Conservation (phyloP, 2,113 vertebrate genomes). For the Rhea pennata region DNA sequence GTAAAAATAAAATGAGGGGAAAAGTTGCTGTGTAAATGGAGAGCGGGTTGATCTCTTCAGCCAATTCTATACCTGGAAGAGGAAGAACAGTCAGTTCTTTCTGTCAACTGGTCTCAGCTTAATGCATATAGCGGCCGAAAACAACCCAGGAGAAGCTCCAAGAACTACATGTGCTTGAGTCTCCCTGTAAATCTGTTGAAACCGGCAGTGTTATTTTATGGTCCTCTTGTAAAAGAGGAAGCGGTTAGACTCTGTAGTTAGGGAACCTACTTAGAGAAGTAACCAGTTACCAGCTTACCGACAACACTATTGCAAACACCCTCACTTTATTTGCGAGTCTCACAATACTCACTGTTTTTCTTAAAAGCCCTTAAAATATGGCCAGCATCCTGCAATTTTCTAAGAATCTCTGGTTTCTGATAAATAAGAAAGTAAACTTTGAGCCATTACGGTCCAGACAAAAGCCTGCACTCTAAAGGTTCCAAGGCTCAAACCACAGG, state of each 20-base stretch:
- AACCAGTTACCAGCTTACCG: background rate
- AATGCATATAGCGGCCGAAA: background rate
- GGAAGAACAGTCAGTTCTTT: background rate
- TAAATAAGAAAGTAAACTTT: constrained; percentile 41
- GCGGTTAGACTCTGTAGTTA: background rate
- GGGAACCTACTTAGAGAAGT: background rate
- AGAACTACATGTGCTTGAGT: background rate
- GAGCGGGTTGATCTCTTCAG: background rate
- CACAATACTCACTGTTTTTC: background rate
- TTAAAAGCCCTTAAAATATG: background rate
- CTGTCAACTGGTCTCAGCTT: background rate
- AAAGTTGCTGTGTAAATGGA: background rate
- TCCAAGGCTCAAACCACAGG: background rate
- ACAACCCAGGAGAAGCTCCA: background rate
- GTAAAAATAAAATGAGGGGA: background rate
- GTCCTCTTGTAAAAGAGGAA: background rate
- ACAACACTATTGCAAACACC: background rate
- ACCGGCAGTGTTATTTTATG: background rate
- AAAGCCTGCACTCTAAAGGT: background rate
- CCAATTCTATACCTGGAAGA: background rate
- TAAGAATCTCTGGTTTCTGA: constrained; percentile 30
- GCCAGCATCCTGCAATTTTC: constrained; percentile 5
- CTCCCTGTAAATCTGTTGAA: background rate
- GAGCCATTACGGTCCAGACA: background rate
- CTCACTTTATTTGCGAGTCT: background rate